Percentiles rank a stretch among this genome's conserved stretches.
Conservation (phyloP, 2,113 vertebrate species). For the Edolisoma coerulescens region DNA sequence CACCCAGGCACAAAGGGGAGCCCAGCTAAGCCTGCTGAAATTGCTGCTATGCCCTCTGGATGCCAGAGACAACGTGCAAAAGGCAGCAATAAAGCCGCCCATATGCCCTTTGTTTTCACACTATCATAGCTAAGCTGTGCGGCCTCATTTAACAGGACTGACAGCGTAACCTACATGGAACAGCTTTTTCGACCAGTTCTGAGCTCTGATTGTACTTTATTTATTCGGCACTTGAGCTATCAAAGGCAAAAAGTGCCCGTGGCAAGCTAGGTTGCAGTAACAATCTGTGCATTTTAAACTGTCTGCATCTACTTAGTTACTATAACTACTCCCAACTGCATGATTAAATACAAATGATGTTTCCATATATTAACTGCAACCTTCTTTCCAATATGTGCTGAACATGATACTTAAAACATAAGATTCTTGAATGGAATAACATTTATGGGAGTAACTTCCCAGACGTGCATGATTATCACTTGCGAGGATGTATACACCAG, state of each 20-base stretch:
- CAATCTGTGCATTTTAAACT: slow-evolving; percentile 64
- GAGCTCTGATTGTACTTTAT: slow-evolving; percentile 27
- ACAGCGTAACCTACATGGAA: background rate
- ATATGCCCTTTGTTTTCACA: background rate
- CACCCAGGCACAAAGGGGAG: background rate
- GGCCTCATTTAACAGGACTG: background rate
- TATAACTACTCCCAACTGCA: slow-evolving; percentile 22
- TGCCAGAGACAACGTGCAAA: background rate
- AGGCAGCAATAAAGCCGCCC: background rate
- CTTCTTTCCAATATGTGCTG: slow-evolving; percentile 7
- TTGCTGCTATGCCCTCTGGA: background rate
- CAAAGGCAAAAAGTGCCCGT: slow-evolving; percentile 27
- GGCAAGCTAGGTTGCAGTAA: slow-evolving; percentile 59
- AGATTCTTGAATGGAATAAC: slow-evolving; percentile 21
- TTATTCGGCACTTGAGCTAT: slow-evolving; percentile 35
- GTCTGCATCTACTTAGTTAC: slow-evolving; percentile 56
- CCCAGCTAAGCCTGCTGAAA: background rate
- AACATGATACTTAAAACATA: slow-evolving; percentile 25
- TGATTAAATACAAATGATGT: slow-evolving; percentile 59
- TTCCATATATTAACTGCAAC: slow-evolving; percentile 43
- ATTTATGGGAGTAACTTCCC: slow-evolving; percentile 27
- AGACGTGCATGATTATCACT: background rate
- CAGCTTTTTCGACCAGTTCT: background rate
- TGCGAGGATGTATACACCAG: background rate
- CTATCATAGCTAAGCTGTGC: background rate